These are phyloP conservation scores for Crenuchus spilurus DNA, from an alignment of 2,797 vertebrate species.

Conservation along the genomic window DNA sequence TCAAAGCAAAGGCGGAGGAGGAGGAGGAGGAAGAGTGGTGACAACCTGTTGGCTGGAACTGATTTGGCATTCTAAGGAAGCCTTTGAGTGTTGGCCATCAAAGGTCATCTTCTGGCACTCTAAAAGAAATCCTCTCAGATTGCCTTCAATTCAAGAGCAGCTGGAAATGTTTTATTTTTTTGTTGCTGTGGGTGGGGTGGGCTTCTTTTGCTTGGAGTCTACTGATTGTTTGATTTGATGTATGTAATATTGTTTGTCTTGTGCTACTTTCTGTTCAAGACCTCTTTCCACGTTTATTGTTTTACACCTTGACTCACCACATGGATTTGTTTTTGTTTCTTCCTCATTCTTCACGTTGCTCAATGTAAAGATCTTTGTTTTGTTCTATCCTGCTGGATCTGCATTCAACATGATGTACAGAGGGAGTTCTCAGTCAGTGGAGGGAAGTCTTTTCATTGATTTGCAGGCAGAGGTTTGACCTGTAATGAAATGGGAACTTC, in stretches of 20 bases:
- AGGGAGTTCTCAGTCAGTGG: constrained; percentile 7
- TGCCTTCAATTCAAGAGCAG: constrained; percentile 79
- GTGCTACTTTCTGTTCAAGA: not conserved
- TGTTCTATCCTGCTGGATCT: constrained; percentile 47
- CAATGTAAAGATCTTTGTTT: not conserved
- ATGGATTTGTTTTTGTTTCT: not conserved
- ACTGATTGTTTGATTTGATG: not conserved
- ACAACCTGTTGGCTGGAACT: constrained; percentile 52
- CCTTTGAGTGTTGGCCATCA: constrained; percentile 60
- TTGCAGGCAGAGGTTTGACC: constrained; percentile 6
- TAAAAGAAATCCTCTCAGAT: constrained; percentile 70
- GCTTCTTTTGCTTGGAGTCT: constrained; percentile 13
- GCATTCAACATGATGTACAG: constrained; percentile 36
- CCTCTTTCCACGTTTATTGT: not conserved
- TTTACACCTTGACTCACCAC: not conserved
- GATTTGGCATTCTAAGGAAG: constrained; percentile 65
- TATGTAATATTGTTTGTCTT: not conserved
- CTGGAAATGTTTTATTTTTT: constrained; percentile 64
- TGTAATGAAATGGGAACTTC: not conserved
- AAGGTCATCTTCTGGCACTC: constrained; percentile 57
- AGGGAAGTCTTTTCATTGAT: not conserved
- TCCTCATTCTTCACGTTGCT: not conserved
- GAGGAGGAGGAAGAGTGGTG: constrained; percentile 71
- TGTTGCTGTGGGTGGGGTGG: not conserved
- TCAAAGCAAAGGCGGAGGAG: constrained; percentile 57